Conservation (phyloP, 2,113 vertebrate species). For the Scartelaos histophorus region DNA sequence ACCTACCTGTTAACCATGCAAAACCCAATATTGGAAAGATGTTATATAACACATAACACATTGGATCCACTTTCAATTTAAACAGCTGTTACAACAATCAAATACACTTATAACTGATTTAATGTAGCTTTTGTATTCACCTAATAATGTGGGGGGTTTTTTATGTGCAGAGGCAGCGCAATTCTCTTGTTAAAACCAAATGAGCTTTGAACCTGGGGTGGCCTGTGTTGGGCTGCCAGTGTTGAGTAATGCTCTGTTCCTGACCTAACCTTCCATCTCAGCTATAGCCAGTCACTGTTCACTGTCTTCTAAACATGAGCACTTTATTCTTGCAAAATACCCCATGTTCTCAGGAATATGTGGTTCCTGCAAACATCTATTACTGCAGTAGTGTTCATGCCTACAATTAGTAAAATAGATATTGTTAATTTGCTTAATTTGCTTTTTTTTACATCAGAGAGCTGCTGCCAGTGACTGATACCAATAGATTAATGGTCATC, state of each 20-base stretch:
- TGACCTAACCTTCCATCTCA: slow-evolving; percentile 48
- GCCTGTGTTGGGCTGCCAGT: slow-evolving; percentile 18
- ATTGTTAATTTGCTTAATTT: slow-evolving; percentile 15
- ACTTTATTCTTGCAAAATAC: slow-evolving; percentile 35
- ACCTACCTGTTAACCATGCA: background rate
- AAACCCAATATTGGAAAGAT: no score
- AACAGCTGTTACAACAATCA: no score
- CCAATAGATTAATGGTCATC: slow-evolving; percentile 30
- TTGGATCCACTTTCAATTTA: background rate
- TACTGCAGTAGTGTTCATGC: background rate
- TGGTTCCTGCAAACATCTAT: slow-evolving; percentile 25
- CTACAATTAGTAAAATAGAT: background rate
- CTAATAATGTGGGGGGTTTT: slow-evolving; percentile 5
- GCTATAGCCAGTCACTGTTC: slow-evolving; percentile 30
- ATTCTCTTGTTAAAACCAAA: background rate
- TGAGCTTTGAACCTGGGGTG: slow-evolving; percentile 3
- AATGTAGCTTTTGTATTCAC: no score
- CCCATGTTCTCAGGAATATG: slow-evolving; percentile 26
- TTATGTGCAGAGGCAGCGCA: slow-evolving; percentile 13
- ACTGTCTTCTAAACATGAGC: slow-evolving; percentile 54
- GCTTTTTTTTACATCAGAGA: background rate
- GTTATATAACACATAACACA: background rate
- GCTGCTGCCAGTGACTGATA: slow-evolving; percentile 30
- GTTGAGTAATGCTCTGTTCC: slow-evolving; percentile 40
- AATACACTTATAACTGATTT: no score